Percentiles rank a stretch among this genome's conserved stretches.
These are phyloP conservation scores for Ageneiosus marmoratus DNA, from an alignment of 2,113 vertebrate species.

Conservation along the genomic window DNA sequence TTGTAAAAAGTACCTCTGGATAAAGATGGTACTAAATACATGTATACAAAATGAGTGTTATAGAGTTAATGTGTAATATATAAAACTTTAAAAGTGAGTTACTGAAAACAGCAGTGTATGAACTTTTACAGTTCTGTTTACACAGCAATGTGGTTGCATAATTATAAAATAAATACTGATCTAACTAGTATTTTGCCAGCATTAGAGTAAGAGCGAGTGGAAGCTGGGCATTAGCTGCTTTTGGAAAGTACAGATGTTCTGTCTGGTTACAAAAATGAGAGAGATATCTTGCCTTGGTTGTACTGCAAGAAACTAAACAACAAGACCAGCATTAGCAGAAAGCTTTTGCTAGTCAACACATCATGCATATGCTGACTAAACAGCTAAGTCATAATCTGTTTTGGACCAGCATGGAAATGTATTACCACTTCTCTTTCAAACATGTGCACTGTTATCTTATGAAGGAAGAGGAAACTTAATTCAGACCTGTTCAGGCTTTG, in stretches of 20 bases:
- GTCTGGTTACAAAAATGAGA: not conserved
- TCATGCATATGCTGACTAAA: not conserved
- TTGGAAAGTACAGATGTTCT: not conserved
- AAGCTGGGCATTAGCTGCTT: not conserved
- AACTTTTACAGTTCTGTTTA: not conserved
- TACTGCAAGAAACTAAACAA: not conserved
- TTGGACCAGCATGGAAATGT: not conserved
- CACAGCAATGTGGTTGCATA: not conserved
- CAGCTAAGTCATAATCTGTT: not conserved
- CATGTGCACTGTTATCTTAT: not conserved
- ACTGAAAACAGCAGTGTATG: not conserved
- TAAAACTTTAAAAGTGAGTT: not conserved
- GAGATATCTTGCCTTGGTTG: not conserved
- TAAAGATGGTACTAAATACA: not conserved
- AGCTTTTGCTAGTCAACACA: not conserved
- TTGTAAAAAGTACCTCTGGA: not conserved
- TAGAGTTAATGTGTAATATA: not conserved
- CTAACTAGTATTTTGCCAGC: not conserved
- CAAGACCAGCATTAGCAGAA: not conserved
- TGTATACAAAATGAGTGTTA: not conserved
- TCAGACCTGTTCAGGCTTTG: not conserved
- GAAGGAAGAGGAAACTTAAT: not conserved
- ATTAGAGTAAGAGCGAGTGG: not conserved
- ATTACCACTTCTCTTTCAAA: not conserved
- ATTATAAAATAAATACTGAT: not conserved